Percentiles rank a stretch among this genome's conserved stretches.
These are phyloP conservation scores for Mormoops blainvillei DNA, from an alignment of 2,113 vertebrate species.

Conservation along the genomic window DNA sequence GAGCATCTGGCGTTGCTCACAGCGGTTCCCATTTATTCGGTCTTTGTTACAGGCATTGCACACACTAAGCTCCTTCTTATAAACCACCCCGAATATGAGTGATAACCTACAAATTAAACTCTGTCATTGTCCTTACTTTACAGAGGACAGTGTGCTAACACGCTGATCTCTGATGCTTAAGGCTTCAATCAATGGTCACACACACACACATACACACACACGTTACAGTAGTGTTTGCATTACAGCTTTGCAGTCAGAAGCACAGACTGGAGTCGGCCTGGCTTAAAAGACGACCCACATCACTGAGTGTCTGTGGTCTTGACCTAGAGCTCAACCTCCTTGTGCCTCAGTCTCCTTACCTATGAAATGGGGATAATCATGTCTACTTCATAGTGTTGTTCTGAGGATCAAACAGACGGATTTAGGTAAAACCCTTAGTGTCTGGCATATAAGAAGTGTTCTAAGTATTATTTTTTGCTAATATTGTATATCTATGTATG, in stretches of 20 bases:
- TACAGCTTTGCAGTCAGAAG: background rate
- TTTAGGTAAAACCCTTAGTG: background rate
- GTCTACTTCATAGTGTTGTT: background rate
- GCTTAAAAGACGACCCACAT: background rate
- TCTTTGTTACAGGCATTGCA: background rate
- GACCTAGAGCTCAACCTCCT: background rate
- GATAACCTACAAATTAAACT: background rate
- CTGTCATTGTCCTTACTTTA: background rate
- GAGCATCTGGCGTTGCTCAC: background rate
- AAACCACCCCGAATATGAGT: background rate
- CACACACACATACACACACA: background rate
- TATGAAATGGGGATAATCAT: background rate
- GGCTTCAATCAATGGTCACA: background rate
- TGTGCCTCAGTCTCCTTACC: background rate
- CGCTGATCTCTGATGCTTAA: background rate
- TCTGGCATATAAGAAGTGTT: background rate
- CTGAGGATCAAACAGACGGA: background rate
- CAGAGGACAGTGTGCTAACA: background rate
- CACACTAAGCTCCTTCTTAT: background rate
- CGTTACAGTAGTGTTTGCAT: background rate
- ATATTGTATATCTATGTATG: background rate
- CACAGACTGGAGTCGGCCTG: background rate
- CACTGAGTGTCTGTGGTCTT: background rate
- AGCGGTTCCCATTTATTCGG: background rate
- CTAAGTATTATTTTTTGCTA: background rate